phyloP scores from a whole-genome alignment of 2,888 invertebrate species.

The Cyclophora albipunctata region DNA sequence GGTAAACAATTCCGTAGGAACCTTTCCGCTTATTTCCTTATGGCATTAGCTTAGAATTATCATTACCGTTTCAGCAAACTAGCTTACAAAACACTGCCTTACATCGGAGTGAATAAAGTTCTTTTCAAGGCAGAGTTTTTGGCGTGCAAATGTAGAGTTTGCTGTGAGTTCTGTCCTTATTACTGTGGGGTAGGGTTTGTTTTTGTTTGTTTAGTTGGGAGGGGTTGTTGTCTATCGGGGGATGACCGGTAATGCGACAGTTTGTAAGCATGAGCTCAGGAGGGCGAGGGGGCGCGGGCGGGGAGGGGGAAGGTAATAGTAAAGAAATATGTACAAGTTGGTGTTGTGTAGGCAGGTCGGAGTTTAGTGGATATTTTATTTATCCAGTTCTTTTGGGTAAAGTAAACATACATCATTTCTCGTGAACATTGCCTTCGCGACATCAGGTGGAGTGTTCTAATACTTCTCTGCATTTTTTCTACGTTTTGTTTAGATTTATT shows the following conservation, averaged over 20 bases:
- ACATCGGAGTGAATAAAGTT: slow-evolving; percentile 35
- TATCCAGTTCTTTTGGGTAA: slow-evolving; percentile 31
- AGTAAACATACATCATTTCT: slow-evolving; percentile 23
- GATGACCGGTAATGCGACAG: slow-evolving; percentile 70
- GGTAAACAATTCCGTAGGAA: slow-evolving; percentile 47
- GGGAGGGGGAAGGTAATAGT: slow-evolving; percentile 41
- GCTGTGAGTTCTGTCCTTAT: slow-evolving; percentile 25
- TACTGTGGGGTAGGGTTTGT: slow-evolving; percentile 30
- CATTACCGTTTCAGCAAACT: slow-evolving; percentile 43
- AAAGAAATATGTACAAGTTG: slow-evolving; percentile 67
- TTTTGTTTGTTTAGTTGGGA: slow-evolving; percentile 29
- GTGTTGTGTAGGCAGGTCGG: slow-evolving; percentile 38
- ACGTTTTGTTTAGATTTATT: neutral
- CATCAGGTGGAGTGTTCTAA: slow-evolving; percentile 11
- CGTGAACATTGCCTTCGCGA: slow-evolving; percentile 16
- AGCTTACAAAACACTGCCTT: slow-evolving; percentile 32
- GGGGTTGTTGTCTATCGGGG: slow-evolving; percentile 48
- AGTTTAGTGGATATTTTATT: slow-evolving; percentile 56
- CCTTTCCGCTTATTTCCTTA: slow-evolving; percentile 53
- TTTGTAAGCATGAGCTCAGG: slow-evolving; percentile 73
- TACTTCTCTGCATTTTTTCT: no score
- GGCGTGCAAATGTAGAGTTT: slow-evolving; percentile 26
- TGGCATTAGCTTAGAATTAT: slow-evolving; percentile 66
- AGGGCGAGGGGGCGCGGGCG: slow-evolving; percentile 32
- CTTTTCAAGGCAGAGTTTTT: slow-evolving; percentile 29